Percentiles rank a stretch among this genome's conserved stretches.
phyloP scores from a whole-genome alignment of 2,113 vertebrate species.

The Donacobius atricapilla region DNA sequence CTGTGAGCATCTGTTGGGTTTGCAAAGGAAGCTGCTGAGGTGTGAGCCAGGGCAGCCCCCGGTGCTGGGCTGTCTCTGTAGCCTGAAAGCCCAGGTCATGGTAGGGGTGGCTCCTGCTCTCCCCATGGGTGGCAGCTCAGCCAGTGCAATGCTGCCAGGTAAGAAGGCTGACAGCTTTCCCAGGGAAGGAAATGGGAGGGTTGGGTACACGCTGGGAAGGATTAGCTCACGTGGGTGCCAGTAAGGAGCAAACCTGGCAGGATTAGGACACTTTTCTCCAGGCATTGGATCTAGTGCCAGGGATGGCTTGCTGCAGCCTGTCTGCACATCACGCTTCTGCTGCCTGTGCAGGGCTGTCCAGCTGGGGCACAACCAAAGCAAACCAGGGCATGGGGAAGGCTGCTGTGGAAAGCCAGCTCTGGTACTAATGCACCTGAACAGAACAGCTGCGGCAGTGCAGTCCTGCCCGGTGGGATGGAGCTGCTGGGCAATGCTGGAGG shows the following conservation, averaged over 20 bases:
- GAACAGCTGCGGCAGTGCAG: neutral
- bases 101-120: neutral
- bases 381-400: neutral
- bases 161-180: neutral
- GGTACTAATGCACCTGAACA: neutral
- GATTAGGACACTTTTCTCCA: neutral
- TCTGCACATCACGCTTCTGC: neutral
- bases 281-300: neutral
- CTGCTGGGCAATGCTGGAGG: neutral
- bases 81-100: neutral
- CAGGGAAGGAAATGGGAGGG: neutral
- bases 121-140: neutral
- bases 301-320: neutral
- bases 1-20: neutral
- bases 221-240: neutral
- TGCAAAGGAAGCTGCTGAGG: neutral
- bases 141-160: neutral
- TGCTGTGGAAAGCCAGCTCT: neutral
- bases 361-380: neutral
- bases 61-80: neutral
- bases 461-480: neutral
- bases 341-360: neutral
- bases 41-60: neutral
- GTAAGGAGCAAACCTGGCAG: neutral
- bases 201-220: neutral